Evolutionary conservation across 92 coral and sea anemone genomes (phyloP).

Genomic region (Epizoanthus illoricatus): DNA sequence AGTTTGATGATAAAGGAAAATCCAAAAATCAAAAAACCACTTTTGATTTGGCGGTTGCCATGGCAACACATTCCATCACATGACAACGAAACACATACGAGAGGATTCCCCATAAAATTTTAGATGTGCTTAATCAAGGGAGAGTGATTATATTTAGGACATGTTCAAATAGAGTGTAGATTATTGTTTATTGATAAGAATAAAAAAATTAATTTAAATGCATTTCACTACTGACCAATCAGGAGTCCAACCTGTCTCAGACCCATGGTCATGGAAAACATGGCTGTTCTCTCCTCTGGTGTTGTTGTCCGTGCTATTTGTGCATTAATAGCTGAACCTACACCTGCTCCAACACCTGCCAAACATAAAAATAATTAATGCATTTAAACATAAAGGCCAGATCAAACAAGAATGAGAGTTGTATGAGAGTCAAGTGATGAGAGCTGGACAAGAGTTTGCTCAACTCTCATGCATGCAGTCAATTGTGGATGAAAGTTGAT

Average conservation of each 20-base stretch:
- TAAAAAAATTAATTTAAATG: background rate
- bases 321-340: slow-evolving; percentile 91
- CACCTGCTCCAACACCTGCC: slow-evolving; percentile 93
- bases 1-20: no score
- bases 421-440: no score
- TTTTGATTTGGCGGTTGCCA: no score
- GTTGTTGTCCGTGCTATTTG: slow-evolving; percentile 92
- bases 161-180: background rate
- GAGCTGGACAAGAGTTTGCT: no score
- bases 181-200: background rate
- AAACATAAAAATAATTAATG: background rate
- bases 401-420: no score
- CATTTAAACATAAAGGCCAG: no score
- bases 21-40: no score
- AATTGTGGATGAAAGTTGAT: background rate
- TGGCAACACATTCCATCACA: no score
- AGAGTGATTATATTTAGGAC: background rate
- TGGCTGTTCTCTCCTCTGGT: slow-evolving; percentile 84
- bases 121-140: no score
- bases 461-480: background rate
- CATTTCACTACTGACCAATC: slow-evolving; percentile 58
- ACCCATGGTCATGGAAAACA: slow-evolving; percentile 88
- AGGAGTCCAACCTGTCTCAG: slow-evolving; percentile 88
- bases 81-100: no score
- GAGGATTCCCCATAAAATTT: no score